Percentiles rank a stretch among this genome's conserved stretches.
Evolutionary conservation across 2,888 invertebrate genomes (phyloP).

Genomic region (Pseudanteris insignis): DNA sequence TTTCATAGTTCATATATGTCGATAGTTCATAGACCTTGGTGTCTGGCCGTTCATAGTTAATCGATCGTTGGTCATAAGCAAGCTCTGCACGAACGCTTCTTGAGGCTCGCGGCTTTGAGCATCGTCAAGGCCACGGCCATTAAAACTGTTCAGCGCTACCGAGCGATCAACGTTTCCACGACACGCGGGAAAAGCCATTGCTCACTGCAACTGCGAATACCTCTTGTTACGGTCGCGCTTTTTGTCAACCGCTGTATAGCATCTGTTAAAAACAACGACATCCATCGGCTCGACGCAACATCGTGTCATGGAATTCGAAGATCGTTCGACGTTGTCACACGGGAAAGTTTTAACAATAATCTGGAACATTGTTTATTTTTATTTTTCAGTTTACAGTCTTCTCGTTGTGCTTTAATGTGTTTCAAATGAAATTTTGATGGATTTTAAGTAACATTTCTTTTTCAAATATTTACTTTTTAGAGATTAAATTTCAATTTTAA

Average conservation of each 20-base stretch:
- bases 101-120: constrained; percentile 46
- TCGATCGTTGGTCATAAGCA: constrained; percentile 30
- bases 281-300: too few relatives aligned
- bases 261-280: not conserved
- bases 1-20: too few relatives aligned
- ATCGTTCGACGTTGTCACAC: too few relatives aligned
- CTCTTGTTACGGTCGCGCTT: constrained; percentile 7
- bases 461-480: too few relatives aligned
- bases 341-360: too few relatives aligned
- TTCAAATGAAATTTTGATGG: too few relatives aligned
- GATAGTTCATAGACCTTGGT: constrained; percentile 44
- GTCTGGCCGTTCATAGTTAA: constrained; percentile 45
- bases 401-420: too few relatives aligned
- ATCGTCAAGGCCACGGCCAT: constrained; percentile 50
- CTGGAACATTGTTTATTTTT: too few relatives aligned
- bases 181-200: constrained; percentile 37
- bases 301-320: too few relatives aligned
- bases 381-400: too few relatives aligned
- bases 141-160: constrained; percentile 33
- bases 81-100: constrained; percentile 48
- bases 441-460: too few relatives aligned
- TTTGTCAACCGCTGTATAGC: constrained; percentile 1
- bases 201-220: constrained; percentile 12
- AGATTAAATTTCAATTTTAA: too few relatives aligned
- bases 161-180: constrained; percentile 18